phyloP scores from a whole-genome alignment of 2,113 vertebrate species.

The Ahaetulla prasina region DNA sequence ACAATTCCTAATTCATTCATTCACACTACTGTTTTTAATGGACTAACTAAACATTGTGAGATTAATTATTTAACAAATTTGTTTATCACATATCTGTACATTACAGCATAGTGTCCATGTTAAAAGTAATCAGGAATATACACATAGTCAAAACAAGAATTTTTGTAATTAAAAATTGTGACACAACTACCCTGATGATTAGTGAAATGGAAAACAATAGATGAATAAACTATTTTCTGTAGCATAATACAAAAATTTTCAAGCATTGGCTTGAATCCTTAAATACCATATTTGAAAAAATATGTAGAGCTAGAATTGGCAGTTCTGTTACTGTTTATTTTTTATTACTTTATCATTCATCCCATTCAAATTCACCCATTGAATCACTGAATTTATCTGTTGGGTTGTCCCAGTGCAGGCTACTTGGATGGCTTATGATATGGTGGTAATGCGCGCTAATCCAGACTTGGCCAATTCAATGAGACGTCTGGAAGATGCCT shows the following conservation, averaged over 20 bases:
- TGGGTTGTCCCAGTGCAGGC: conserved; percentile 72
- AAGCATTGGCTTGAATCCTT: not conserved
- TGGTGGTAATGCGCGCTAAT: conserved; percentile 72
- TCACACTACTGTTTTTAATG: not conserved
- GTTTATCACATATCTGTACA: not conserved
- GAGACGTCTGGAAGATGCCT: conserved; percentile 67
- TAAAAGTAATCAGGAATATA: not conserved
- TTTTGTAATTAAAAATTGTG: not conserved
- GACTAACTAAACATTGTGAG: not conserved
- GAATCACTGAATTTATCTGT: not conserved
- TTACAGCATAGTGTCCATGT: not conserved
- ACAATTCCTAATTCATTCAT: not conserved
- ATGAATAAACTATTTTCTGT: not conserved
- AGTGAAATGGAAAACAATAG: not conserved
- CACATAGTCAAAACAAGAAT: not conserved
- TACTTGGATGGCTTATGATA: conserved; percentile 80
- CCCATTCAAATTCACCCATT: not conserved
- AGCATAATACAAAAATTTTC: not conserved
- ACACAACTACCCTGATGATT: not conserved
- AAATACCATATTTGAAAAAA: not conserved
- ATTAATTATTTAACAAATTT: not conserved
- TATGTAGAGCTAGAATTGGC: not conserved
- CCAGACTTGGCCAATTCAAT: conserved; percentile 67
- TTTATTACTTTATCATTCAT: not conserved
- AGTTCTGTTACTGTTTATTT: not conserved